Evolutionary conservation across 2,797 vertebrate genomes (phyloP).

Genomic region (Molothrus ater): DNA sequence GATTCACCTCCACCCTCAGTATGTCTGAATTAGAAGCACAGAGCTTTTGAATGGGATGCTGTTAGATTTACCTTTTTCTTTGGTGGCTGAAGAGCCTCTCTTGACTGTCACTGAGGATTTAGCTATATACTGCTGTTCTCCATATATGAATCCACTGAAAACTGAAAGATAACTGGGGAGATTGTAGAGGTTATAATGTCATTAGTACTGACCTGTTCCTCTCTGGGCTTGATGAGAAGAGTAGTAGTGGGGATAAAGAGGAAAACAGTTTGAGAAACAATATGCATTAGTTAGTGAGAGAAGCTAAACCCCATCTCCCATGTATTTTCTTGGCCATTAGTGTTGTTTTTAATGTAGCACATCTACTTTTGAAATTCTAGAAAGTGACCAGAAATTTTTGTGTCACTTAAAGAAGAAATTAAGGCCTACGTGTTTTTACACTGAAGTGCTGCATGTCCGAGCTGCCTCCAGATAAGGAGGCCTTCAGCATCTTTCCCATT

Average conservation of each 20-base stretch:
- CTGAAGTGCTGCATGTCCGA: accelerated
- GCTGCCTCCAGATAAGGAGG: neutral
- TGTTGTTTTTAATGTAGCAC: neutral
- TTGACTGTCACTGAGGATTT: neutral
- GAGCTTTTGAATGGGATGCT: neutral
- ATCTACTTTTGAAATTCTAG: neutral
- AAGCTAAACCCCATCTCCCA: neutral
- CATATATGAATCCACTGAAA: neutral
- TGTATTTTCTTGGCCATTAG: neutral
- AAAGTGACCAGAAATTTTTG: neutral
- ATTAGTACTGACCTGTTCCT: neutral
- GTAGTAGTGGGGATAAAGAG: neutral
- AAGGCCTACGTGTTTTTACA: neutral
- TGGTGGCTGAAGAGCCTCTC: neutral
- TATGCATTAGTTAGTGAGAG: neutral
- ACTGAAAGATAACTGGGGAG: neutral
- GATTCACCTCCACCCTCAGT: neutral
- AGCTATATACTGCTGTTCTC: neutral
- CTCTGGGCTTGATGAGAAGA: neutral
- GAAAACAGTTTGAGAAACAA: neutral
- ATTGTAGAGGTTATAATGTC: neutral
- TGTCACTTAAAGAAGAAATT: neutral
- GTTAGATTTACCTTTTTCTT: neutral
- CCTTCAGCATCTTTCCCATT: neutral
- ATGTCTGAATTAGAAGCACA: neutral